Percentiles rank a stretch among this genome's conserved stretches.
These are phyloP conservation scores for Psylliodes chrysocephalus DNA, from an alignment of 2,888 invertebrate genomes.

Conservation along the genomic window DNA sequence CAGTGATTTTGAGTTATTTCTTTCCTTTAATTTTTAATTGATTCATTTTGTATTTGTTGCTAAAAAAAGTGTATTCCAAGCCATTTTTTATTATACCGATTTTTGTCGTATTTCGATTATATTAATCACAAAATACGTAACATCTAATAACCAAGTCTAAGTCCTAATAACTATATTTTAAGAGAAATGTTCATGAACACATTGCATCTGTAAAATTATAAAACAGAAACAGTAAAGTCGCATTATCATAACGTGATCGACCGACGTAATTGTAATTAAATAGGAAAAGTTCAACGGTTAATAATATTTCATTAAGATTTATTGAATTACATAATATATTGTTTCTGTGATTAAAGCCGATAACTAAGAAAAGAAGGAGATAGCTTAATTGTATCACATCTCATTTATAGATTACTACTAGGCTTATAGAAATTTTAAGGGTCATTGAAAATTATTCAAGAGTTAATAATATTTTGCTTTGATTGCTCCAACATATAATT, in stretches of 20 bases:
- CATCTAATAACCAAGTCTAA: no score
- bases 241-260: background rate
- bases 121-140: no score
- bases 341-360: slow-evolving; percentile 17
- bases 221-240: slow-evolving; percentile 12
- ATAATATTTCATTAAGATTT: slow-evolving; percentile 27
- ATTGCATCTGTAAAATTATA: slow-evolving; percentile 3
- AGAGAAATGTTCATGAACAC: slow-evolving; percentile 7
- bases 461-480: no score
- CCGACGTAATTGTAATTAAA: slow-evolving; percentile 9
- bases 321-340: slow-evolving; percentile 16
- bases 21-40: no score
- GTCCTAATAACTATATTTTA: slow-evolving; percentile 4
- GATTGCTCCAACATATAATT: no score
- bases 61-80: no score
- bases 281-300: slow-evolving; percentile 22
- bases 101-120: no score
- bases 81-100: no score
- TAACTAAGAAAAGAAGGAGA: background rate
- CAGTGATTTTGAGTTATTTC: no score
- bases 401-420: background rate
- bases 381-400: slow-evolving; percentile 3
- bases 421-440: background rate
- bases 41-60: no score
- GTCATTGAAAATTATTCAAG: background rate